A percentile compares a stretch with the other conserved stretches of the same genome.
Evolutionary conservation across 1,140 invertebrate genomes (phyloP).

Genomic region (Caenorhabditis elegans): DNA sequence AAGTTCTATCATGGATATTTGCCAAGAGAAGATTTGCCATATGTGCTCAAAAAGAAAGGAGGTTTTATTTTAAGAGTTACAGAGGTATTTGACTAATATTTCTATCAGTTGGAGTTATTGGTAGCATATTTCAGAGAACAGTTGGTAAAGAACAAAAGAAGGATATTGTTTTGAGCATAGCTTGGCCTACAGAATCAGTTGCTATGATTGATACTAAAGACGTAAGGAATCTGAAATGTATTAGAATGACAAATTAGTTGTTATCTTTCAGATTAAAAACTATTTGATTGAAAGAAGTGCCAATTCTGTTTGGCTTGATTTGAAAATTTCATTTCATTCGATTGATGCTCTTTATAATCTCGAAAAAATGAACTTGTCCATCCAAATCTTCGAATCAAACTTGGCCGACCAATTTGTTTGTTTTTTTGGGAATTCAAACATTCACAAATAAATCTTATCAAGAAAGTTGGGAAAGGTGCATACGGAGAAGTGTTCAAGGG

Average conservation of each 20-base stretch:
- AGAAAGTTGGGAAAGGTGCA: constrained; percentile 3
- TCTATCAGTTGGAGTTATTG: no score
- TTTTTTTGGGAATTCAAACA: constrained; percentile 20
- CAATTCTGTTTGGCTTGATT: neutral
- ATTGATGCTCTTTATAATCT: neutral
- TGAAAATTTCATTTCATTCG: neutral
- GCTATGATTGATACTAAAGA: neutral
- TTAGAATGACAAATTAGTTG: no score
- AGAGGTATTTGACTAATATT: no score
- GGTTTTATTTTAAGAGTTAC: constrained; percentile 10
- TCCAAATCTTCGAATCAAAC: neutral
- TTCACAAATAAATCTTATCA: neutral
- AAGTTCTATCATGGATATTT: constrained; percentile 12
- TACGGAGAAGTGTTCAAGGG: constrained; percentile 18
- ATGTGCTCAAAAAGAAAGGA: constrained; percentile 17
- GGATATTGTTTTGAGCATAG: neutral
- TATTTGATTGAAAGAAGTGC: neutral
- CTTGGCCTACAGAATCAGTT: neutral
- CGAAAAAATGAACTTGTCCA: neutral
- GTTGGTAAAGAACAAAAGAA: neutral
- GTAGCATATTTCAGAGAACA: neutral
- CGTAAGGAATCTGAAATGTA: neutral
- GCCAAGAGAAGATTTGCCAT: constrained; percentile 12
- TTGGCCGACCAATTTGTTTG: neutral
- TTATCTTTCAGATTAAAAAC: neutral